Conservation (phyloP, 2,888 invertebrate species). For the Autographa gamma region DNA sequence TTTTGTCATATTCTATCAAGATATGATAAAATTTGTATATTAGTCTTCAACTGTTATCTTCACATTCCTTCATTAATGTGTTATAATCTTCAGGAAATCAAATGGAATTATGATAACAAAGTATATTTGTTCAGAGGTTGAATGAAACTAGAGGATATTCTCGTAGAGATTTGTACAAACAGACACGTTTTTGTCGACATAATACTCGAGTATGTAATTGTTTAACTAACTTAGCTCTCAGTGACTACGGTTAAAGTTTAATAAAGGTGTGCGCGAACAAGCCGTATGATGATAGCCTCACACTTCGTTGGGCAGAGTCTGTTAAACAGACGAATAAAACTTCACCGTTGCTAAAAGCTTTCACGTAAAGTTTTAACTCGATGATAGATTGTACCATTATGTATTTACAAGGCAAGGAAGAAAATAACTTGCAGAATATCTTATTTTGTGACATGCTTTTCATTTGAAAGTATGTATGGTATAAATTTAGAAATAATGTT, state of each 20-base stretch:
- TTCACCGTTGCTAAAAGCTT: conserved; percentile 46
- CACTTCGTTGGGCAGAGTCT: conserved; percentile 22
- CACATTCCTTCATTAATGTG: conserved; percentile 27
- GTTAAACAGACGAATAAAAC: conserved; percentile 50
- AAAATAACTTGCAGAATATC: neutral
- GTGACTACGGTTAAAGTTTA: conserved; percentile 48
- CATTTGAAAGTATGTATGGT: neutral
- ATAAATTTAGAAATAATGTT: too few relatives aligned
- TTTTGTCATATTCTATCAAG: conserved; percentile 32
- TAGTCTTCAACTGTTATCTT: conserved; percentile 25
- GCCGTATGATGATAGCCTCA: conserved; percentile 36
- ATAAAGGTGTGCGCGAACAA: conserved; percentile 39
- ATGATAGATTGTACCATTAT: conserved; percentile 8
- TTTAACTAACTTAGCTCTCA: conserved; percentile 49
- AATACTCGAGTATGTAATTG: conserved; percentile 41
- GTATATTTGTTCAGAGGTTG: conserved; percentile 19
- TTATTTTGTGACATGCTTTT: neutral
- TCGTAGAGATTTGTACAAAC: conserved; percentile 23
- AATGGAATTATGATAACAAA: conserved; percentile 25
- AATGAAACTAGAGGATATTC: conserved; percentile 18
- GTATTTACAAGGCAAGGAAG: neutral
- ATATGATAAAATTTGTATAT: conserved; percentile 23
- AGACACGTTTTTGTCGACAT: conserved; percentile 27
- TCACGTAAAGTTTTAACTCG: conserved; percentile 16
- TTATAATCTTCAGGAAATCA: conserved; percentile 28